These are phyloP conservation scores for Caradrina clavipalpis DNA, from an alignment of 2,888 invertebrate species.

Conservation along the genomic window DNA sequence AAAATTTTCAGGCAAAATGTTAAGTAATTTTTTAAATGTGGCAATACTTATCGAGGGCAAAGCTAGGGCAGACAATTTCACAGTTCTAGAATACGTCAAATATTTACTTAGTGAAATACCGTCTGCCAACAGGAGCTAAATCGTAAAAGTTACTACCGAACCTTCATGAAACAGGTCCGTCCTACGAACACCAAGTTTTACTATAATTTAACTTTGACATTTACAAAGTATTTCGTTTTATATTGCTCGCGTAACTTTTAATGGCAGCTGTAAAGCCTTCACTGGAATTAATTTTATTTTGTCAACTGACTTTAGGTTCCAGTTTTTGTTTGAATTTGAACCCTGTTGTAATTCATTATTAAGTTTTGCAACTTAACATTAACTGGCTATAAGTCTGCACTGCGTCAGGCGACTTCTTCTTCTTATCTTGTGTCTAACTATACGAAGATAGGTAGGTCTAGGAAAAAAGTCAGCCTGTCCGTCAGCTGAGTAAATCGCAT, in stretches of 20 bases:
- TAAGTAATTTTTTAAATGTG: not conserved
- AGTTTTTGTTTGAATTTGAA: slow-evolving; percentile 20
- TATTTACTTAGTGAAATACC: slow-evolving; percentile 12
- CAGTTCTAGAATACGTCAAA: not conserved
- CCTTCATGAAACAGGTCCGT: slow-evolving; percentile 28
- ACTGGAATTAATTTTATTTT: slow-evolving; percentile 43
- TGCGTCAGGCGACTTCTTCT: not conserved
- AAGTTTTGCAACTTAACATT: not conserved
- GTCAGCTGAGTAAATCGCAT: too few species aligned
- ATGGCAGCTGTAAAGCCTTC: slow-evolving; percentile 42
- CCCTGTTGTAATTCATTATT: not conserved
- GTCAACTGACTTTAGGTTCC: slow-evolving; percentile 6
- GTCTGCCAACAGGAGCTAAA: slow-evolving; percentile 14
- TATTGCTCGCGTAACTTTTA: slow-evolving; percentile 45
- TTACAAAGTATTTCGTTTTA: slow-evolving; percentile 53
- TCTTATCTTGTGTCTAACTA: too few species aligned
- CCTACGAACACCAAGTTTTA: slow-evolving; percentile 29
- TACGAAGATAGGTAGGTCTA: too few species aligned
- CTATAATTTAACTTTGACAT: slow-evolving; percentile 53
- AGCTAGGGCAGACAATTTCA: not conserved
- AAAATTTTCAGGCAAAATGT: slow-evolving; percentile 1
- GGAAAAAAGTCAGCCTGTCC: too few species aligned
- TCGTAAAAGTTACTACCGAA: slow-evolving; percentile 41
- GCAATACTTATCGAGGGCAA: not conserved
- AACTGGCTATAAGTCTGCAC: not conserved